Base-by-base conservation (phyloP, 2,888 invertebrate genomes). In the Orthosia cruda region DNA sequence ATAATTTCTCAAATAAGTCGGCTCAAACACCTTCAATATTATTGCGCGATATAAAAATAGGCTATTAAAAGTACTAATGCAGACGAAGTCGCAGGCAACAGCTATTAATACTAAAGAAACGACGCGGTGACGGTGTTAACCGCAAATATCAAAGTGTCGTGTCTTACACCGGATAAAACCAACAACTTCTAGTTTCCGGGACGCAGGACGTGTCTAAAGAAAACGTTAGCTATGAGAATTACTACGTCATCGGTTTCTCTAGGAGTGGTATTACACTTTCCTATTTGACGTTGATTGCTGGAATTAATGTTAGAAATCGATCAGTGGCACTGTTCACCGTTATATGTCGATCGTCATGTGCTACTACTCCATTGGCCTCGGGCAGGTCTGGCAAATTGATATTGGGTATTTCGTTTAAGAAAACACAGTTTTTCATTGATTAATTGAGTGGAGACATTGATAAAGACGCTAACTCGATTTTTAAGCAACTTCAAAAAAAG, bases 221-320 rank as follows among this genome's bases (percentile, higher is more conserved):
- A 81, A 81, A 81, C 66, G 47, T 67, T 62, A 52, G 26, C 32
- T 62, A 23, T 5, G 45, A 55, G 32, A 59, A 71, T 78, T 59
- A 54, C 47, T 78, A 52, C 73, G 54, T 54, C 47, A 74, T 59
- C 59, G 50, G 26, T 40, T 77, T 59, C 13, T 71, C 0, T 55
- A 47, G 69, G n/a, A 52, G 57, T n/a, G 32, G 12, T 9, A 2
- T n/a, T 20, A 68, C 40, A 71, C 40, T 20, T 4, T 4, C 23
- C 5, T 15, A 11, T 20, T 13, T 13, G 26, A 32, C 0, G 12
- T 61, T 23, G 45, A n/a, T 47, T 11, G 15, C 26, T 57, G 4
- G 11, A 2, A 20, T 32, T 54, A 9, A 40, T 40, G 1, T 7
- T 40, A 1, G 9, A 40, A 0, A 40, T 61, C 26, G n/a, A 26